Base-by-base conservation (phyloP, 2,888 invertebrate genomes). In the Sipha maydis region DNA sequence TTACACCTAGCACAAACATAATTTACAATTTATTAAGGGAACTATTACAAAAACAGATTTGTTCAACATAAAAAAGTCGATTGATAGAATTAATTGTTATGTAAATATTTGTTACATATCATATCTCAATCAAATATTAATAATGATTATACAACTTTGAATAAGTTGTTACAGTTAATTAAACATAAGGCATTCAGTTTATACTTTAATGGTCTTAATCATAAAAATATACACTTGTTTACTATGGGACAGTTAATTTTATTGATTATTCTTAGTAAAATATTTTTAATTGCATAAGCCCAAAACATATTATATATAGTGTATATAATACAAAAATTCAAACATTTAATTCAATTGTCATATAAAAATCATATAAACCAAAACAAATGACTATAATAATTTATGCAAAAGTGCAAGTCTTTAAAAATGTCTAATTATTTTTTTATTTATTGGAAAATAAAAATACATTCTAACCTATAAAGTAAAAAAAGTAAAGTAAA, bases 401-500 rank as follows among this genome's bases (percentile, higher is more conserved):
- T 48, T 69, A 85, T 78, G 77, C 85, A 85, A 8, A 61, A 77
- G 77, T 77, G 77, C 48, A 78, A 84, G 85, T 85, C 48, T 69
- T 85, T 78, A 78, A 69, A 77, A 77, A 76, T 77, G 77, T 76
- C 61, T 85, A 77, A 85, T 69, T 85, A 69, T 25, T 82, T 80
- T n/a, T 80, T 80, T 80, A 56, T 88, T 88, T 67, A 82, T 31
- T 88, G 73, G 41, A 88, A 84, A 88, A 75, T 80, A 73, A 80
- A 75, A 80, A 61, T 88, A 76, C 75, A 75, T 25, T 82, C 88
- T 88, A 88, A 48, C 17, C 80, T 88, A 88, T 41, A 67, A 82
- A 82, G 88, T 88, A 88, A 54, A 85, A 80, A 86, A 88, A 80
- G 88, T 73, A 75, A 82, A 71, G 88, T 73, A 88, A 79, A 88